These are phyloP conservation scores for Spea hammondii DNA, from an alignment of 2,797 vertebrate genomes.

Conservation along the genomic window DNA sequence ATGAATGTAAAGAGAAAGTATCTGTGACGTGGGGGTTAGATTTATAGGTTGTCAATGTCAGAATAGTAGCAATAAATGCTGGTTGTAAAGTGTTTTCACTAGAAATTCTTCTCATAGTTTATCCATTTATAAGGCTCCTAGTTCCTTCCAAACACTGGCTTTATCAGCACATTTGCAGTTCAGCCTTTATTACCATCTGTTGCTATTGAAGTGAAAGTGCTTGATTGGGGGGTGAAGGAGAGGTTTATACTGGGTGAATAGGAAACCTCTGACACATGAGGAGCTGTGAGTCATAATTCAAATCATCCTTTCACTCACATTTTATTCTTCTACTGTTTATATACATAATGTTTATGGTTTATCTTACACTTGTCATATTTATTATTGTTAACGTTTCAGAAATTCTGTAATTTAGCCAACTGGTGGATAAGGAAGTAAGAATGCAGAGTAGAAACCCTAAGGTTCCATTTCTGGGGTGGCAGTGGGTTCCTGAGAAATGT, in stretches of 20 bases:
- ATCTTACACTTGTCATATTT: no score
- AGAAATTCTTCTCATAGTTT: slow-evolving; percentile 39
- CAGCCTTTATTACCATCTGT: slow-evolving; percentile 7
- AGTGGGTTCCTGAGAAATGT: no score
- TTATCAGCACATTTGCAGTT: slow-evolving; percentile 13
- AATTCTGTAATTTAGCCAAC: no score
- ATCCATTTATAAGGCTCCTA: slow-evolving; percentile 18
- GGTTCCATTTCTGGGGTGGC: no score
- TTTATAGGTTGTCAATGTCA: slow-evolving; percentile 23
- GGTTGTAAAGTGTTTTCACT: slow-evolving; percentile 37
- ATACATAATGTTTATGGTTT: no score
- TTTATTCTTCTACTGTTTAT: no score
- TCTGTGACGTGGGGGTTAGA: slow-evolving; percentile 20
- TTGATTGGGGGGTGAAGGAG: neutral
- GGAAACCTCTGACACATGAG: neutral
- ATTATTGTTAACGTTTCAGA: no score
- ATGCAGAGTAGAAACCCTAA: no score
- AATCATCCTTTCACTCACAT: no score
- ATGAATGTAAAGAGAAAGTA: slow-evolving; percentile 7
- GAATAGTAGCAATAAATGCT: slow-evolving; percentile 20
- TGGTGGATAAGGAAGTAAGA: no score
- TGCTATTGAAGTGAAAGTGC: neutral
- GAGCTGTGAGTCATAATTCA: neutral
- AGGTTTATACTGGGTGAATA: neutral
- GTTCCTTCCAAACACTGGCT: slow-evolving; percentile 16